phyloP scores from a whole-genome alignment of 2,113 vertebrate species.

The Macrotis lagotis region DNA sequence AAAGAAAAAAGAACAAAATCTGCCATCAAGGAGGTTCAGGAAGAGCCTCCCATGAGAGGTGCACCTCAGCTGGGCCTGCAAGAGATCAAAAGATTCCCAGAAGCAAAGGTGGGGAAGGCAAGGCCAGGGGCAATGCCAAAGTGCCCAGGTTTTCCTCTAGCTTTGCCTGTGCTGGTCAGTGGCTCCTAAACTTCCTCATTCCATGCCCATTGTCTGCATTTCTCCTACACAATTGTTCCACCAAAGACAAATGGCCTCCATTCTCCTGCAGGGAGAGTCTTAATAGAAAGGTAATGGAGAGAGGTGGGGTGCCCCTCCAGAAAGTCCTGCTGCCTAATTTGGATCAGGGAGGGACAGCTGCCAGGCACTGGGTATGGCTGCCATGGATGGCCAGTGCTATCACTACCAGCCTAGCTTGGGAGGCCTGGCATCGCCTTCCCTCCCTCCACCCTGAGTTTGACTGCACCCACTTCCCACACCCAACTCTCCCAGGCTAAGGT shows the following conservation, averaged over 20 bases:
- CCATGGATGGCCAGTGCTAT: no score
- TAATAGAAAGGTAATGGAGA: background rate
- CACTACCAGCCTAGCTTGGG: background rate
- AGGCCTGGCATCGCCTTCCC: background rate
- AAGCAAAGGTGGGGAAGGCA: background rate
- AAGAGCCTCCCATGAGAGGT: background rate
- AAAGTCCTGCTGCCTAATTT: background rate
- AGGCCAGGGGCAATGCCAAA: background rate
- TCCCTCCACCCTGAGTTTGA: background rate
- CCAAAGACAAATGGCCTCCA: background rate
- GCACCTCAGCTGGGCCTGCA: background rate
- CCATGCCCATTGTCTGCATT: no score
- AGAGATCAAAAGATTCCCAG: background rate
- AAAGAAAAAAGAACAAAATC: background rate
- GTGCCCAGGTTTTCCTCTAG: background rate
- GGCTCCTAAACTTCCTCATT: background rate
- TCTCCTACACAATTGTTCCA: background rate
- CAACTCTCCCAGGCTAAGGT: background rate
- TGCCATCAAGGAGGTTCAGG: rapidly evolving
- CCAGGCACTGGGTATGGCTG: background rate
- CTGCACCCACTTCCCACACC: background rate
- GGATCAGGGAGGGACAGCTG: background rate
- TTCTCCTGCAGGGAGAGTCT: background rate
- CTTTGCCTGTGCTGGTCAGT: background rate
- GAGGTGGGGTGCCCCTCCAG: background rate